Conservation (phyloP, 2,113 vertebrate species). For the Acrocephalus arundinaceus region DNA sequence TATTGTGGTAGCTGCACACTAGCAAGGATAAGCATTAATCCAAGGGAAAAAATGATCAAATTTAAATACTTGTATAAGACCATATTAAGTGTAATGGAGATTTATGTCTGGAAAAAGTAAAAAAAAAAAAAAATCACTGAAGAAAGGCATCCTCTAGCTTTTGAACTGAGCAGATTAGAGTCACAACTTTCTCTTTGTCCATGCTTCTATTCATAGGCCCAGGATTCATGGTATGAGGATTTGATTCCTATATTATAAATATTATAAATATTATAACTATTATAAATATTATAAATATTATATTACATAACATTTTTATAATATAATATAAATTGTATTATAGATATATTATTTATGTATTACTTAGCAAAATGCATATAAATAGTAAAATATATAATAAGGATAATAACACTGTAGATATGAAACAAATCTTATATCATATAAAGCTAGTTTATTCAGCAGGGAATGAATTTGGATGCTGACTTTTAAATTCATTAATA, state of each 20-base stretch:
- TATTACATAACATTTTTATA: too few relatives aligned
- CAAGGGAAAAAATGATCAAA: not conserved
- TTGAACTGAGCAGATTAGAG: not conserved
- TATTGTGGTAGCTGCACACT: not conserved
- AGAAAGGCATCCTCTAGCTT: fast-evolving
- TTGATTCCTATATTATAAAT: not conserved
- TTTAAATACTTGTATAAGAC: not conserved
- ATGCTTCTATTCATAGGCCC: not conserved
- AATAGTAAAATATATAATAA: not conserved
- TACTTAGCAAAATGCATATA: not conserved
- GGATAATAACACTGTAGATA: not conserved
- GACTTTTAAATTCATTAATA: not conserved
- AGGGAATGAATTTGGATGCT: not conserved
- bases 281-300: not conserved
- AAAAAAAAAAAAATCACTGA: not conserved
- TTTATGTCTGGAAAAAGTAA: not conserved
- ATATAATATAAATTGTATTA: not conserved
- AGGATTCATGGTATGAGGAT: not conserved
- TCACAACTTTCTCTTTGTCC: not conserved
- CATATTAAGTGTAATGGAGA: not conserved
- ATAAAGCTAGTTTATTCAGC: not conserved
- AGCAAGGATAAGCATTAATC: not conserved
- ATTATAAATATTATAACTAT: too few relatives aligned
- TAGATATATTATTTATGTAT: fast-evolving
- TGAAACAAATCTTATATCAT: not conserved